Conservation (phyloP, 1,140 invertebrate genomes). For the Sminthurinus signatus region DNA sequence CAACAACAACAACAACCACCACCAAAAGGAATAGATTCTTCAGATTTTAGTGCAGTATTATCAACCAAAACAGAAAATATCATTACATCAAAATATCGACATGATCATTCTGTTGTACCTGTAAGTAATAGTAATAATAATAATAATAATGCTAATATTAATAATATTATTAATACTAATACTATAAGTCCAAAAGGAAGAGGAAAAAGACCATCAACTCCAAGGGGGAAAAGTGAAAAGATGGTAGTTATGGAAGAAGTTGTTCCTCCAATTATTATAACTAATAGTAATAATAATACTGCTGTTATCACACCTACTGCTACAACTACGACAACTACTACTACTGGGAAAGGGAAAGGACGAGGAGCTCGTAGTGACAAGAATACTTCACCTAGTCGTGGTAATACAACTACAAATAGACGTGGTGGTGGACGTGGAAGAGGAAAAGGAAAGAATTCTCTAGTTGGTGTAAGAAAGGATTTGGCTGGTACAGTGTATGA, state of each 20-base stretch:
- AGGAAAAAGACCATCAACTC: slow-evolving; percentile 48
- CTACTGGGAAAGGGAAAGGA: slow-evolving; percentile 9
- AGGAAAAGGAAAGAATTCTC: slow-evolving; percentile 50
- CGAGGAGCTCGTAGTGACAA: slow-evolving; percentile 24
- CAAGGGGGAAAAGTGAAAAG: slow-evolving; percentile 13
- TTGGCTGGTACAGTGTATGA: slow-evolving; percentile 79
- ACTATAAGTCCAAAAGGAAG: slow-evolving; percentile 45
- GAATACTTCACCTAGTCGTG: slow-evolving; percentile 36
- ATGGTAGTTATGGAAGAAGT: slow-evolving; percentile 22
- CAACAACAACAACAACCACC: no score
- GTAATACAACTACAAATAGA: slow-evolving; percentile 29
- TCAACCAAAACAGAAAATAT: slow-evolving; percentile 40
- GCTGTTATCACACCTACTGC: no score
- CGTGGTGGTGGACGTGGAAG: slow-evolving; percentile 58
- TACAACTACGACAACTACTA: slow-evolving; percentile 7
- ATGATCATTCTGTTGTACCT: no score
- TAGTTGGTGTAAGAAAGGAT: slow-evolving; percentile 43
- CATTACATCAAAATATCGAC: no score
- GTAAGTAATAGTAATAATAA: no score
- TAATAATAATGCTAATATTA: no score
- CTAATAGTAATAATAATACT: no score
- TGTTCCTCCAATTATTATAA: no score
- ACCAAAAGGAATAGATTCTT: no score
- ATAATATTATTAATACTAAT: slow-evolving; percentile 11
- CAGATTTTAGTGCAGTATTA: slow-evolving; percentile 30